Percentiles rank a stretch among this genome's conserved stretches.
Evolutionary conservation across 2,888 invertebrate genomes (phyloP).

Genomic region (Melieria crassipennis): DNA sequence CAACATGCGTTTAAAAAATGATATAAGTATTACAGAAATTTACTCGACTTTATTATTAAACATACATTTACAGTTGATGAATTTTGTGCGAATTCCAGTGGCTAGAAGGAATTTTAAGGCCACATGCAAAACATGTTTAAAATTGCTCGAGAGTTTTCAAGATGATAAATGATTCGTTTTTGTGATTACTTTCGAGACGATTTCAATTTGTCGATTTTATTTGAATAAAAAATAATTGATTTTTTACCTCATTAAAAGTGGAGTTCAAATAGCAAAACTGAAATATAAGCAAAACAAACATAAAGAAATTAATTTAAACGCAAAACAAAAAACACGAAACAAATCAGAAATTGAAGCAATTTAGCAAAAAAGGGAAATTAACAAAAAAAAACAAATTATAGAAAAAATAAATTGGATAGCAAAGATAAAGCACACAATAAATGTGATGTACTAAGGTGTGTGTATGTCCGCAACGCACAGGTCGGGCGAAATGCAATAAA

Average conservation of each 20-base stretch:
- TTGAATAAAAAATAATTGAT: conserved; percentile 30
- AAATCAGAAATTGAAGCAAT: conserved; percentile 23
- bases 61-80: conserved; percentile 18
- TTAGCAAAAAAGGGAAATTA: conserved; percentile 10
- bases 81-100: no score
- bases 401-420: conserved; percentile 8
- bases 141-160: no score
- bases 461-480: not conserved
- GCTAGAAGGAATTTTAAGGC: no score
- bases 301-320: no score
- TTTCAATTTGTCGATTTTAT: conserved; percentile 6
- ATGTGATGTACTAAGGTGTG: conserved; percentile 22
- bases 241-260: conserved; percentile 43
- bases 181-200: no score
- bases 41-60: conserved; percentile 12
- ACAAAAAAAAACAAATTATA: conserved; percentile 23
- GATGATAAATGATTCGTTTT: no score
- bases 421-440: conserved; percentile 32
- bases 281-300: conserved; percentile 19
- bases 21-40: conserved; percentile 1
- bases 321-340: not conserved
- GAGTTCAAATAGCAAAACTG: conserved; percentile 29
- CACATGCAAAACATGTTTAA: no score
- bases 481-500: no score
- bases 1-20: not conserved